These are phyloP conservation scores for Oncorhynchus clarkii DNA, from an alignment of 2,113 vertebrate genomes.

Conservation along the genomic window DNA sequence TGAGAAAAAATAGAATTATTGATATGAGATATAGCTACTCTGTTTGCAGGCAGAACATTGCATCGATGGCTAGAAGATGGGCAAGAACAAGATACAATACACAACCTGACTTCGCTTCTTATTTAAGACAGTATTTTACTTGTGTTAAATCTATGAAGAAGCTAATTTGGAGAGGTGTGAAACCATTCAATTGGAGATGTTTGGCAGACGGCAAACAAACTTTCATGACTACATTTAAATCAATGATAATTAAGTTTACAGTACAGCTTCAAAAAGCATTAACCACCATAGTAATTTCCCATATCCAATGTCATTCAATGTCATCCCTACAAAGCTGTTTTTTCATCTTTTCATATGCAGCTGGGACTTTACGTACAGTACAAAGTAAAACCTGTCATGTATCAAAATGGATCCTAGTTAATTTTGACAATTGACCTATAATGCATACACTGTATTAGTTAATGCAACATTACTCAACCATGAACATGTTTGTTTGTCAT, in stretches of 20 bases:
- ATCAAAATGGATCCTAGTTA: background rate
- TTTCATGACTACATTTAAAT: no score
- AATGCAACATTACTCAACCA: background rate
- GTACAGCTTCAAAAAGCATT: background rate
- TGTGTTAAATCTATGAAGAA: no score
- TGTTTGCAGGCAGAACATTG: background rate
- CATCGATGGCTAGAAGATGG: background rate
- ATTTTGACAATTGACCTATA: background rate
- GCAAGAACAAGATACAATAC: background rate
- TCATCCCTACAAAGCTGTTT: slow-evolving; percentile 39
- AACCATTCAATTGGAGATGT: no score
- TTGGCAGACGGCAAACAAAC: no score
- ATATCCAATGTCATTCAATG: slow-evolving; percentile 73
- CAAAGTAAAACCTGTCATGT: background rate
- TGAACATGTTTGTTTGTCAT: background rate
- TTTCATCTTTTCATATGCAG: background rate
- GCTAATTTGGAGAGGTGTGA: no score
- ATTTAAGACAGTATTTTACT: no score
- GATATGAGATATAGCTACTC: background rate
- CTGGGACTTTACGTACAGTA: background rate
- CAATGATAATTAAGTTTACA: background rate
- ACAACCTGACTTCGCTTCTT: no score
- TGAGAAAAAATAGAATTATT: background rate
- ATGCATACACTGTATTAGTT: background rate
- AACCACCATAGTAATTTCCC: background rate